Base-by-base conservation (phyloP, 2,113 vertebrate genomes). In the Clarias gariepinus region DNA sequence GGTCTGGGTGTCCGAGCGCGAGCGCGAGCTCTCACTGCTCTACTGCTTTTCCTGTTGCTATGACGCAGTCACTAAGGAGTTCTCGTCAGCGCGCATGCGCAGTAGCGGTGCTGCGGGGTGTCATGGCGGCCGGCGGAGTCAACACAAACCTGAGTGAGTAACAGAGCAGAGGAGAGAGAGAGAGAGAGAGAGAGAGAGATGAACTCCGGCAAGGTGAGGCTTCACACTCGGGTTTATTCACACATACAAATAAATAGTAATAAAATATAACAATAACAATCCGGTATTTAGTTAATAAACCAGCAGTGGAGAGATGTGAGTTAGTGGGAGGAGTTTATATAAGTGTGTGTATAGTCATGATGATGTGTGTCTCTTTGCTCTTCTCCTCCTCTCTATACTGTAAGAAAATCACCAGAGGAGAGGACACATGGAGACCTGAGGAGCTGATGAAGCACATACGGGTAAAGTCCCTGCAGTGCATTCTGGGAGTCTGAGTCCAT, bases 401-500 rank as follows among this genome's bases (percentile, higher is more conserved):
- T 23, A 87, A 98, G 97, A 96, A 93, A 95, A 92, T 94, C 93
- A 95, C 95, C 66, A 98, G 94, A 94, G 97, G 94, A 94, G 97
- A 99, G 91, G 97, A 99, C 88, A 99, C 98, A 60, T 99, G 98
- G 98, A 97, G 92, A 92, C 84, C 96, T 87, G 96, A 97, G 68
- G 98, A 99, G 53, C 95, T 99, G 86, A 95, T 91, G 84, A 97
- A 90, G 91, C 94, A 98, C 80, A 92, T 99, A 36, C 91, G 88
- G 94, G 98, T 98, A 92, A 92, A 91, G 77, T 89, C 41, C 5
- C 41, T 47, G 57, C 57, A 58, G 3, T 58, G 57, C 57, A 58
- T 61, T 61, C 19, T 61, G 60, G 60, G 60, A 23, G 19, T 61
- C 21, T 23, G 60, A 61, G 60, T 61, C 60, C 21, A 23, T 19